These are phyloP conservation scores for Athrips mouffetella DNA, from an alignment of 2,888 invertebrate species.

Conservation along the genomic window DNA sequence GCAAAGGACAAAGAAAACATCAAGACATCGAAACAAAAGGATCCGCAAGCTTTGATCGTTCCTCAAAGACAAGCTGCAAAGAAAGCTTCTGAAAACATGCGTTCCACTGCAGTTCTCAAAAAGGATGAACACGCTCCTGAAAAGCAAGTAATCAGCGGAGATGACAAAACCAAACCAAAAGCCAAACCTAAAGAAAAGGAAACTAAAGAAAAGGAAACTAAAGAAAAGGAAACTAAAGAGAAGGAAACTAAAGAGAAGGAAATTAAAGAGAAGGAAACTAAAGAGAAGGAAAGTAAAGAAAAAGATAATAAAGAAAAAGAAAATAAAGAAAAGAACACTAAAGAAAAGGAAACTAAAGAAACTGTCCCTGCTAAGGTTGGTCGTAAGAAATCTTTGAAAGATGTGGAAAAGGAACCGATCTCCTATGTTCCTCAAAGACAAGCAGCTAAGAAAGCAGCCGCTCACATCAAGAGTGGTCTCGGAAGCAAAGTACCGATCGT, in stretches of 20 bases:
- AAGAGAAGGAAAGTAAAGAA: too few relatives aligned
- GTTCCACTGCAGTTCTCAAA: slow-evolving; percentile 78
- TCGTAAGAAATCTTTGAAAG: slow-evolving; percentile 72
- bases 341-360: slow-evolving; percentile 57
- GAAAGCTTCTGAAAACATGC: slow-evolving; percentile 93
- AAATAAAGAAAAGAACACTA: too few relatives aligned
- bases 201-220: slow-evolving; percentile 59
- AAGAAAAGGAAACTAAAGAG: slow-evolving; percentile 62
- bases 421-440: slow-evolving; percentile 93
- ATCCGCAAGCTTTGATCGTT: slow-evolving; percentile 90
- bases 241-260: slow-evolving; percentile 58
- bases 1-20: slow-evolving; percentile 71
- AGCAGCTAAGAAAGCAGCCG: slow-evolving; percentile 94
- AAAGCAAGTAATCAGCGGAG: slow-evolving; percentile 54
- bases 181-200: slow-evolving; percentile 65
- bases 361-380: slow-evolving; percentile 58
- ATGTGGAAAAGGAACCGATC: slow-evolving; percentile 82
- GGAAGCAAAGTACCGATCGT: slow-evolving; percentile 72
- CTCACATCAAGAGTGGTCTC: slow-evolving; percentile 90
- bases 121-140: slow-evolving; percentile 50
- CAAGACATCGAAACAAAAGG: slow-evolving; percentile 69
- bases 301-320: too few relatives aligned
- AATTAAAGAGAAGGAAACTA: slow-evolving; percentile 61
- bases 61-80: slow-evolving; percentile 94
- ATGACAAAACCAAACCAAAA: slow-evolving; percentile 61